phyloP scores from a whole-genome alignment of 2,888 invertebrate genomes.

The Fabriciana adippe region DNA sequence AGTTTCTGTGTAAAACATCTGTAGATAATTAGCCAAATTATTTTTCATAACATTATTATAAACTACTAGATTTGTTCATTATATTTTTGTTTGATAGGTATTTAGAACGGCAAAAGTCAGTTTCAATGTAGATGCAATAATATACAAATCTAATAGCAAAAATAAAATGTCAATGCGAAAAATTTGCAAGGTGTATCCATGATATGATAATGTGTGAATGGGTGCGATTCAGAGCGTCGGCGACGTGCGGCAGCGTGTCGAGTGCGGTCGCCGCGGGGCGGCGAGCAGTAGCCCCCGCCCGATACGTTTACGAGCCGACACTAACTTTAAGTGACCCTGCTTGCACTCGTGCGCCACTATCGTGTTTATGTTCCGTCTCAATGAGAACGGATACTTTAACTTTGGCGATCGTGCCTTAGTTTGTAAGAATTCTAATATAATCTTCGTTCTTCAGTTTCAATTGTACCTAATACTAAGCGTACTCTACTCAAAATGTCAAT shows the following conservation, averaged over 20 bases:
- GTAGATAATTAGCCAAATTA: too few species aligned
- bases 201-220: slow-evolving; percentile 61
- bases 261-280: slow-evolving; percentile 81
- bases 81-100: too few species aligned
- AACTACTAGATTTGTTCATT: too few species aligned
- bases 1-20: too few species aligned
- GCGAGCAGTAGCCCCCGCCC: slow-evolving; percentile 51
- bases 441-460: not conserved
- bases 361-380: slow-evolving; percentile 73
- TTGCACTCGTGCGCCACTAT: slow-evolving; percentile 68
- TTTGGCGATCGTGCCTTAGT: not conserved
- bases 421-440: not conserved
- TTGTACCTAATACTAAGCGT: not conserved
- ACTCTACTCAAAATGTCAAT: not conserved
- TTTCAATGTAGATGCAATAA: not conserved
- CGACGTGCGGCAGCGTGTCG: slow-evolving; percentile 78
- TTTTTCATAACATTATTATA: too few species aligned
- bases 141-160: not conserved
- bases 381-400: slow-evolving; percentile 58
- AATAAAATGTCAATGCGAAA: slow-evolving; percentile 18
- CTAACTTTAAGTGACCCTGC: slow-evolving; percentile 76
- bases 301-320: slow-evolving; percentile 80
- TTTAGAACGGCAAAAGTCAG: too few species aligned
- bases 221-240: slow-evolving; percentile 78
- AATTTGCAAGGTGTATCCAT: slow-evolving; percentile 47